phyloP scores from a whole-genome alignment of 23 tunicate species.

The Ciona savignyi region DNA sequence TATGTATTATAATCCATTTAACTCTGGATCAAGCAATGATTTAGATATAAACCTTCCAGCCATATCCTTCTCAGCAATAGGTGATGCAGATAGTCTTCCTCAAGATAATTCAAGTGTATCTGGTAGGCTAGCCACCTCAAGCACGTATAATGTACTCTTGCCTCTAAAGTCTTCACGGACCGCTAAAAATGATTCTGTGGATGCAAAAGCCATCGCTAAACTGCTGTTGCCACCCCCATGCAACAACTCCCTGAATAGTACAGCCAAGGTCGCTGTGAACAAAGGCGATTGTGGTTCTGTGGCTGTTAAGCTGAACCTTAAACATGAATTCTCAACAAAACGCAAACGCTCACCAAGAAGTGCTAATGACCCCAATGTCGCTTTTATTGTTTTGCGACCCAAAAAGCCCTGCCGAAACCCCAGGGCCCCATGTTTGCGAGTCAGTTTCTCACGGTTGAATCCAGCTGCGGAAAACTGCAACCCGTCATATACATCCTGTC shows the following conservation, averaged over 20 bases:
- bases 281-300: slow-evolving; percentile 8
- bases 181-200: neutral
- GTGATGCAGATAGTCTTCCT: neutral
- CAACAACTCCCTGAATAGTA: neutral
- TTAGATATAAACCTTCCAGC: neutral
- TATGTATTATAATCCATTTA: slow-evolving; percentile 9
- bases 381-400: slow-evolving; percentile 7
- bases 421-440: slow-evolving; percentile 4
- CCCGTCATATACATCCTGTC: neutral
- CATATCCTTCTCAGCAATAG: neutral
- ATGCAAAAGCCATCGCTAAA: neutral
- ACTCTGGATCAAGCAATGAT: neutral
- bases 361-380: neutral
- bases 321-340: neutral
- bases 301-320: slow-evolving; percentile 1
- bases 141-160: neutral
- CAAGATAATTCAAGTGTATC: neutral
- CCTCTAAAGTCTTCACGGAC: neutral
- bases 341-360: neutral
- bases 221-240: slow-evolving; percentile 3
- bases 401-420: slow-evolving; percentile 13
- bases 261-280: neutral
- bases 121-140: neutral
- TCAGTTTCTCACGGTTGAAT: neutral
- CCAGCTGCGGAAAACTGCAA: neutral